These are phyloP conservation scores for Todiramphus chloris DNA, from an alignment of 2,113 vertebrate species.

Conservation along the genomic window DNA sequence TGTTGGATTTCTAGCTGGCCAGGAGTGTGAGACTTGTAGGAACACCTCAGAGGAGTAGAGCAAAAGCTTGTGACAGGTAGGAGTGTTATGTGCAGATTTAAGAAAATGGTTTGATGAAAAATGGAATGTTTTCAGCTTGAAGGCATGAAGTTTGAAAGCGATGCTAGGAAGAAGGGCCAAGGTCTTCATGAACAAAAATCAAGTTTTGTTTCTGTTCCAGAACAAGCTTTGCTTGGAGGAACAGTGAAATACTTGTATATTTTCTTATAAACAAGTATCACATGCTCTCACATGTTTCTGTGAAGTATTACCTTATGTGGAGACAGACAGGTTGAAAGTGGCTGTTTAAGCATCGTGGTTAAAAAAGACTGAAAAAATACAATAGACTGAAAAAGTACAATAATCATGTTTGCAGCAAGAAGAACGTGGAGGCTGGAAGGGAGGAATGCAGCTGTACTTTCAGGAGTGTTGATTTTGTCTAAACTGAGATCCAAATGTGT, in stretches of 20 bases:
- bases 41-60: constrained; percentile 1
- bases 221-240: neutral
- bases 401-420: neutral
- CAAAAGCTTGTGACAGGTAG: neutral
- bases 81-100: neutral
- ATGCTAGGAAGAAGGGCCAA: neutral
- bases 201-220: constrained; percentile 16
- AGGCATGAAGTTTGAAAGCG: constrained; percentile 6
- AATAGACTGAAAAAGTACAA: neutral
- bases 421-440: neutral
- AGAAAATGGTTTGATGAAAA: constrained; percentile 1
- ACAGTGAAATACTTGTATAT: neutral
- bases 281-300: neutral
- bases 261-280: neutral
- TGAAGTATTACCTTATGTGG: neutral
- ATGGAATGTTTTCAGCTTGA: neutral
- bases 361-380: neutral
- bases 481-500: neutral
- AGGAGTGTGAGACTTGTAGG: constrained; percentile 1
- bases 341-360: neutral
- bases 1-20: neutral
- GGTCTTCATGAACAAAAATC: neutral
- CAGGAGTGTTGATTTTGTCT: neutral
- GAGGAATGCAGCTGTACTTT: neutral
- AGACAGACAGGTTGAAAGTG: neutral